Conservation (phyloP, 2,113 vertebrate genomes). For the Pongo abelii region DNA sequence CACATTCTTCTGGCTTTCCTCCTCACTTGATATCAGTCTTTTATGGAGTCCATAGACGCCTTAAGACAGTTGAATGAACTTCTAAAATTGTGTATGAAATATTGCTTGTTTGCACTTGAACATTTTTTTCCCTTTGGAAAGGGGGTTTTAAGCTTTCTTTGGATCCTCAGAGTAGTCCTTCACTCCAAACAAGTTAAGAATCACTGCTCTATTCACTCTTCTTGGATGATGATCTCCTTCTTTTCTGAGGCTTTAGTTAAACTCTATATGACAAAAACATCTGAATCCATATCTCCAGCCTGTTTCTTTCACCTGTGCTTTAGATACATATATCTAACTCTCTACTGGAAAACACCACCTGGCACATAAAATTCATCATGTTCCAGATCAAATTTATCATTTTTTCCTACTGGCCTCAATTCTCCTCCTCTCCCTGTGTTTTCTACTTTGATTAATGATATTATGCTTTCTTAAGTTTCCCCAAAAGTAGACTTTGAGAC, state of each 20-base stretch:
- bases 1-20: neutral
- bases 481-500: neutral
- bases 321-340: neutral
- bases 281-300: neutral
- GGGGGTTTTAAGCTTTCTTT: neutral
- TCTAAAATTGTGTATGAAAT: neutral
- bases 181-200: neutral
- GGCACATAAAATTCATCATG: neutral
- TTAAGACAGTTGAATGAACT: neutral
- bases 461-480: neutral
- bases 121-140: neutral
- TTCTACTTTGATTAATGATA: neutral
- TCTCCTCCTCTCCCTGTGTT: neutral
- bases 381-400: neutral
- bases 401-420: neutral
- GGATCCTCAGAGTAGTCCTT: neutral
- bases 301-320: neutral
- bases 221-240: neutral
- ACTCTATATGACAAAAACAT: neutral
- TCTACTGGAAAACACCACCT: neutral
- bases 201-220: neutral
- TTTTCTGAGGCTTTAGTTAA: neutral
- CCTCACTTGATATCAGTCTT: neutral
- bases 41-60: neutral
- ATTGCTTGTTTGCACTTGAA: neutral